Conservation (phyloP, 2,888 invertebrate species). For the Tryphoninae sp. region DNA sequence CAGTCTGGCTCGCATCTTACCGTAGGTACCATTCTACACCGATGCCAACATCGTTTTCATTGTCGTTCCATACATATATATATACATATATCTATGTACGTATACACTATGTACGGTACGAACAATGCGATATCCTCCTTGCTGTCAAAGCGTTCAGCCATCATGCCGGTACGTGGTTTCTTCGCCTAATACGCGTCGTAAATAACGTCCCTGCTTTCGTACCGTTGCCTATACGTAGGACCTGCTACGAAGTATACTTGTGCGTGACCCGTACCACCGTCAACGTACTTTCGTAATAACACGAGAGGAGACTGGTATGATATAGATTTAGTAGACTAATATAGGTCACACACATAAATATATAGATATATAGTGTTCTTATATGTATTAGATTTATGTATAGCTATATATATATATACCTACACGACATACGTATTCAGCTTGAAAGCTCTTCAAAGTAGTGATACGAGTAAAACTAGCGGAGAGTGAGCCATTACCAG, state of each 20-base stretch:
- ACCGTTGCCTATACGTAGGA: conserved; percentile 29
- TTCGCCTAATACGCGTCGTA: conserved; percentile 63
- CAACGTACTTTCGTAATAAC: conserved; percentile 11
- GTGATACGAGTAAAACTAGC: neutral
- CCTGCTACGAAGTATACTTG: conserved; percentile 11
- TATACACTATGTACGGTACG: conserved; percentile 4
- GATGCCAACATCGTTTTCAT: conserved; percentile 34
- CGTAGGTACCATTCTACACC: conserved; percentile 21
- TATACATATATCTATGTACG: neutral
- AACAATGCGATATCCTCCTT: conserved; percentile 44
- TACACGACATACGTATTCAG: neutral
- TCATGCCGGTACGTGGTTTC: conserved; percentile 63
- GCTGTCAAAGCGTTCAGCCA: conserved; percentile 62
- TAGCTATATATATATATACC: neutral
- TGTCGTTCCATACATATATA: conserved; percentile 9
- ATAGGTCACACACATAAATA: neutral
- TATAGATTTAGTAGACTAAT: no score
- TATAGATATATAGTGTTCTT: neutral
- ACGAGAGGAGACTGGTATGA: conserved; percentile 21
- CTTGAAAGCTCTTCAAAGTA: neutral
- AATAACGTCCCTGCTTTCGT: conserved; percentile 52
- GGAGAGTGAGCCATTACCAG: conserved; percentile 15
- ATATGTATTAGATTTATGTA: neutral
- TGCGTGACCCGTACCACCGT: conserved; percentile 22
- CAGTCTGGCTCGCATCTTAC: conserved; percentile 62